Evolutionary conservation across 37 sponge, comb jelly and placozoan species (phyloP).

Genomic region (Trichoplax adhaerens): DNA sequence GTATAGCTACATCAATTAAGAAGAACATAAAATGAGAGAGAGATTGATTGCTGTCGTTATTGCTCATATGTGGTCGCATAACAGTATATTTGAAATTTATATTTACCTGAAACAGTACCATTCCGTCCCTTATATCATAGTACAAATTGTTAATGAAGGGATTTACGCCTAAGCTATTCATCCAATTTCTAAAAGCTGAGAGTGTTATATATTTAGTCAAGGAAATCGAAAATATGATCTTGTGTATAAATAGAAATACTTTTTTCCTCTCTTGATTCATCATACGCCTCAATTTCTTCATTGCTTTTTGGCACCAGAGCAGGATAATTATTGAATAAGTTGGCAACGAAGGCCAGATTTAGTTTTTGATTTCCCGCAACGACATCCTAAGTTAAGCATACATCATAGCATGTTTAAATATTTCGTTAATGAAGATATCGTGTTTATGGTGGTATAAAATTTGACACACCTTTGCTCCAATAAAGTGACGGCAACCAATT

Average conservation of each 20-base stretch:
- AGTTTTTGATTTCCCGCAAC: slow-evolving; percentile 13
- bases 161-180: slow-evolving; percentile 6
- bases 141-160: neutral
- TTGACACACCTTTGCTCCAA: neutral
- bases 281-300: neutral
- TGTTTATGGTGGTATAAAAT: no score
- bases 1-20: neutral
- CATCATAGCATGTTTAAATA: no score
- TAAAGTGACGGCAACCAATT: neutral
- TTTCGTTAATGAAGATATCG: no score
- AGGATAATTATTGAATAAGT: slow-evolving; percentile 10
- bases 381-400: neutral
- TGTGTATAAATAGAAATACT: neutral
- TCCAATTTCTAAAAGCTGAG: slow-evolving; percentile 13
- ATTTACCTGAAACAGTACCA: slow-evolving; percentile 8
- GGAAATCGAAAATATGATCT: neutral
- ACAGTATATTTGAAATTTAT: neutral
- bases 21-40: neutral
- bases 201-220: neutral
- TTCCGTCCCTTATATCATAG: slow-evolving; percentile 8
- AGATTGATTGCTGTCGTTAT: neutral
- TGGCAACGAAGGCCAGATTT: slow-evolving; percentile 8
- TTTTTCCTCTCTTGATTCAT: slow-evolving; percentile 12
- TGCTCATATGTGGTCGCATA: neutral
- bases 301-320: slow-evolving; percentile 4